phyloP scores from a whole-genome alignment of 2,888 invertebrate genomes.

The Philopedon plagiatum region DNA sequence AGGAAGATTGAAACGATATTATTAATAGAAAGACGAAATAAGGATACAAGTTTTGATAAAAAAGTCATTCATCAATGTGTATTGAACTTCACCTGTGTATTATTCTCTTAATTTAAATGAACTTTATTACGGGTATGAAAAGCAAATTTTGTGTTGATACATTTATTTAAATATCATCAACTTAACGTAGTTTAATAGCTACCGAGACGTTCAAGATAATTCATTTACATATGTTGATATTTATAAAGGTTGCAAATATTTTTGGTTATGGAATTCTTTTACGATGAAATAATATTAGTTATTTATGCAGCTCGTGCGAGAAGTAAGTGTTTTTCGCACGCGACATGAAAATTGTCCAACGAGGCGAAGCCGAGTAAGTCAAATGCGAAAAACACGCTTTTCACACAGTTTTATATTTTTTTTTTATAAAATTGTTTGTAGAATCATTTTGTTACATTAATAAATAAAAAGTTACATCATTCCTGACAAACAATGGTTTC shows the following conservation, averaged over 20 bases:
- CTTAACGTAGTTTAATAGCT: constrained; percentile 21
- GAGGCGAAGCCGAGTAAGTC: too few relatives aligned
- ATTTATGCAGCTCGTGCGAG: too few relatives aligned
- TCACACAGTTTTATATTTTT: too few relatives aligned
- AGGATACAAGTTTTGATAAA: constrained; percentile 19
- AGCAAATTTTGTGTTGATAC: constrained; percentile 17
- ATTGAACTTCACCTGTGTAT: constrained; percentile 20
- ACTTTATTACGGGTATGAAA: constrained; percentile 20
- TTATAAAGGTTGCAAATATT: background rate
- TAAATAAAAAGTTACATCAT: too few relatives aligned
- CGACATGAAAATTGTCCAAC: too few relatives aligned
- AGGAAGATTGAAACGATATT: constrained; percentile 8
- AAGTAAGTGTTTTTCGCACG: too few relatives aligned
- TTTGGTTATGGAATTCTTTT: too few relatives aligned
- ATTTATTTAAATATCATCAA: constrained; percentile 30
- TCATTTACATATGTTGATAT: background rate
- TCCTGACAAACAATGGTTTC: too few relatives aligned
- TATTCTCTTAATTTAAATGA: constrained; percentile 26
- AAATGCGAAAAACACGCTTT: too few relatives aligned
- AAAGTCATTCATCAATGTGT: constrained; percentile 6
- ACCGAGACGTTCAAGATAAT: background rate
- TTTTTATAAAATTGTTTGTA: too few relatives aligned
- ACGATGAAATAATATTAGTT: too few relatives aligned
- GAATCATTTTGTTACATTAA: too few relatives aligned
- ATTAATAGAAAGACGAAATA: background rate